Evolutionary conservation across 2,888 invertebrate genomes (phyloP).

Genomic region (Tiphia femorata): DNA sequence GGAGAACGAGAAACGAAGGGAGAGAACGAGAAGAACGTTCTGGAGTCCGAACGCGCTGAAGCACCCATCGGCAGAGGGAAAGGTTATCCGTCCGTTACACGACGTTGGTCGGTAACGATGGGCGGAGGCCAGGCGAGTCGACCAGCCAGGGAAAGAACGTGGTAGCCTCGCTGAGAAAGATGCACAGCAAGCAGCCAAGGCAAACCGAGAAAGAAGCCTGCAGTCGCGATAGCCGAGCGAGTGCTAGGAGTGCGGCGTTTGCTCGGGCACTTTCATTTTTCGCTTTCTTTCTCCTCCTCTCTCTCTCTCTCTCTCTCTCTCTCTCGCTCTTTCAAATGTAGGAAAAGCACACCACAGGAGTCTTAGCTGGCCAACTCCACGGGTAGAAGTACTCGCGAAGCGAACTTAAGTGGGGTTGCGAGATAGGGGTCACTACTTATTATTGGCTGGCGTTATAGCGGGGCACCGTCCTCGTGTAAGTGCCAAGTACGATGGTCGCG

Average conservation of each 20-base stretch:
- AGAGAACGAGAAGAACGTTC: too few species aligned
- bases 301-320: not conserved
- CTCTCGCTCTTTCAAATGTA: not conserved
- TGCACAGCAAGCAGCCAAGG: too few species aligned
- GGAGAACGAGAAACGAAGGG: too few species aligned
- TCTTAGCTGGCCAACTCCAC: not conserved
- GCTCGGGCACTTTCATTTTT: constrained; percentile 23
- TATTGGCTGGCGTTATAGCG: constrained; percentile 41
- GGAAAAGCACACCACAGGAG: too few species aligned
- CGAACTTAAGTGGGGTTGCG: constrained; percentile 39
- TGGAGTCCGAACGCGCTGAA: too few species aligned
- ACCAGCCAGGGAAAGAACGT: too few species aligned
- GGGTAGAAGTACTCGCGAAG: constrained; percentile 1
- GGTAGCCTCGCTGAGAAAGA: too few species aligned
- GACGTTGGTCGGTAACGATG: constrained; percentile 21
- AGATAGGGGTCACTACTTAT: constrained; percentile 45
- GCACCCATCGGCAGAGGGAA: too few species aligned
- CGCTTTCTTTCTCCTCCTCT: constrained; percentile 12
- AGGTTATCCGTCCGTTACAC: constrained; percentile 22
- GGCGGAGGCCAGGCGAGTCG: constrained; percentile 24
- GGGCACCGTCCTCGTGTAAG: constrained; percentile 32
- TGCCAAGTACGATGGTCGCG: constrained; percentile 36
- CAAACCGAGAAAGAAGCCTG: too few species aligned
- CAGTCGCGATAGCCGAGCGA: too few species aligned
- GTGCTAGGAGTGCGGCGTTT: too few species aligned